These are phyloP conservation scores for Scomber japonicus DNA, from an alignment of 2,113 vertebrate species.

Conservation along the genomic window DNA sequence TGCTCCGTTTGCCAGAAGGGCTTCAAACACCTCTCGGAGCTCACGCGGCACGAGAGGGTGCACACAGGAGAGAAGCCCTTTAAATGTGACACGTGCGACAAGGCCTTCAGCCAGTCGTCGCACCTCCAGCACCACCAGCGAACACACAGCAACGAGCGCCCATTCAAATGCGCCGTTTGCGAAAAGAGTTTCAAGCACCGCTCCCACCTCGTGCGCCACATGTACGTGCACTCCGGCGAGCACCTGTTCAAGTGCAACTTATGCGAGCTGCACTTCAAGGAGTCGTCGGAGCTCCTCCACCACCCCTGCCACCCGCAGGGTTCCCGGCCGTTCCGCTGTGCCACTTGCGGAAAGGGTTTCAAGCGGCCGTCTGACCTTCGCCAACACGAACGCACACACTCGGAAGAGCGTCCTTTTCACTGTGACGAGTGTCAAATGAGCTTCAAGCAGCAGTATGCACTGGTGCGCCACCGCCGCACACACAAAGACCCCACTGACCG, in stretches of 20 bases:
- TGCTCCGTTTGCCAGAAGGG: slow-evolving; percentile 97
- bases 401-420: slow-evolving; percentile 97
- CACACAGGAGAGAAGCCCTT: slow-evolving; percentile 98
- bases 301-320: slow-evolving; percentile 96
- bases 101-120: slow-evolving; percentile 98
- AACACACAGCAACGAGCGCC: slow-evolving; percentile 95
- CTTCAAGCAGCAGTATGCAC: slow-evolving; percentile 97
- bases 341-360: slow-evolving; percentile 95
- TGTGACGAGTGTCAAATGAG: slow-evolving; percentile 99
- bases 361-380: slow-evolving; percentile 95
- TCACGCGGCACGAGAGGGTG: slow-evolving; percentile 94
- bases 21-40: slow-evolving; percentile 96
- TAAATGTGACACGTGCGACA: slow-evolving; percentile 96
- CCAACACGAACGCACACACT: slow-evolving; percentile 96
- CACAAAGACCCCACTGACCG: slow-evolving; percentile 90
- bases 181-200: slow-evolving; percentile 99
- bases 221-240: slow-evolving; percentile 96
- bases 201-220: slow-evolving; percentile 97
- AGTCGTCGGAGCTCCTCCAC: slow-evolving; percentile 95
- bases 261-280: slow-evolving; percentile 97
- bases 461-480: slow-evolving; percentile 94
- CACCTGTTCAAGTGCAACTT: slow-evolving; percentile 97
- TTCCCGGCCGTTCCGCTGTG: slow-evolving; percentile 94
- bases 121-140: slow-evolving; percentile 98
- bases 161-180: slow-evolving; percentile 96